phyloP scores from a whole-genome alignment of 2,113 vertebrate species.

The Martes martes region DNA sequence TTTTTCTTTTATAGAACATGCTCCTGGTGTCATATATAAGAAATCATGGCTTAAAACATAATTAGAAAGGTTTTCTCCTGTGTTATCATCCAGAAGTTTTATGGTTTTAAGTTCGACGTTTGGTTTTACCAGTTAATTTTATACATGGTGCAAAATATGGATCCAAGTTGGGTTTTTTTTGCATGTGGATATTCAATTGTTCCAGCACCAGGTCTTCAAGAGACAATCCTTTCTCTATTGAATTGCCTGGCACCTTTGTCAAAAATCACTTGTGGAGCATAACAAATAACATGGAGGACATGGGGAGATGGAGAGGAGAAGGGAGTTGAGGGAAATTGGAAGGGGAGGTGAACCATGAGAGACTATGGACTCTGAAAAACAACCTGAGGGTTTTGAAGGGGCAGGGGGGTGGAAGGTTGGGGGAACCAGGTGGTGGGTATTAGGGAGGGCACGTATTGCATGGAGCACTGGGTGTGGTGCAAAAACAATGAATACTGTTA shows the following conservation, averaged over 20 bases:
- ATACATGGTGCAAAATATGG: not conserved
- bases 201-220: not conserved
- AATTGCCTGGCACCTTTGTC: not conserved
- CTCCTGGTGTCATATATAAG: not conserved
- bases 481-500: too few relatives aligned
- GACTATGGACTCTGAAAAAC: too few relatives aligned
- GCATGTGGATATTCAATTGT: not conserved
- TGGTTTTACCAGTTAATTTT: not conserved
- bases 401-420: too few relatives aligned
- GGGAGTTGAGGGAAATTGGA: too few relatives aligned
- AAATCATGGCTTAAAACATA: not conserved
- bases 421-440: too few relatives aligned
- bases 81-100: not conserved
- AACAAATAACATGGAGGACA: too few relatives aligned
- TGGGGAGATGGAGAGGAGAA: too few relatives aligned
- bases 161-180: not conserved
- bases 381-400: too few relatives aligned
- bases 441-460: too few relatives aligned
- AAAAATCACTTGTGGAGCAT: not conserved
- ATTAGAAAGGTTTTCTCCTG: not conserved
- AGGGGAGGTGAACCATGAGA: too few relatives aligned
- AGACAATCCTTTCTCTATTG: not conserved
- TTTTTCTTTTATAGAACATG: not conserved
- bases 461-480: too few relatives aligned
- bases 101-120: not conserved